phyloP scores from a whole-genome alignment of 2,888 invertebrate genomes.

The Cryptocephalus moraei region DNA sequence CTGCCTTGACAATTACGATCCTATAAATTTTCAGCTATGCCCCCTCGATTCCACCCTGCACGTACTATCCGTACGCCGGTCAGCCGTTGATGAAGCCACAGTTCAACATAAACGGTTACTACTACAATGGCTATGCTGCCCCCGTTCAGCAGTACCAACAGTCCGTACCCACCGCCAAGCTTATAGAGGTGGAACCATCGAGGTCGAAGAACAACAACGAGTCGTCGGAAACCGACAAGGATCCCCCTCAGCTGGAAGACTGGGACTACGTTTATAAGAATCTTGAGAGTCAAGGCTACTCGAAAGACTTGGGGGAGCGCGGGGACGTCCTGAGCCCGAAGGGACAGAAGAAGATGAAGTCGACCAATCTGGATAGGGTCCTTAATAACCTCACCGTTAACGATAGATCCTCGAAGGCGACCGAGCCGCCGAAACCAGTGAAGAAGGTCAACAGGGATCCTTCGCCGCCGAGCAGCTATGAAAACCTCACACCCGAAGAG shows the following conservation, averaged over 20 bases:
- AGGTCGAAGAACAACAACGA: constrained; percentile 8
- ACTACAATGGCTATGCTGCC: constrained; percentile 33
- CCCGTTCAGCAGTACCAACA: constrained; percentile 44
- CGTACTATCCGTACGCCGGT: constrained; percentile 16
- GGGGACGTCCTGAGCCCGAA: constrained; percentile 50
- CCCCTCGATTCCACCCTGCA: constrained; percentile 14
- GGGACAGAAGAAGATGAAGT: constrained; percentile 42
- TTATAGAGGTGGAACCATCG: constrained; percentile 53
- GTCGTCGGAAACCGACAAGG: constrained; percentile 9
- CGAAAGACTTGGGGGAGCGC: constrained; percentile 53
- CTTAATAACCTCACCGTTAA: constrained; percentile 45
- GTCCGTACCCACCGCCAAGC: constrained; percentile 53
- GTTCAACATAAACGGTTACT: constrained; percentile 21
- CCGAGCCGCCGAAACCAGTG: constrained; percentile 38
- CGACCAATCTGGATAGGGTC: constrained; percentile 47
- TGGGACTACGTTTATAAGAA: constrained; percentile 77
- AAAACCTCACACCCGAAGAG: constrained; percentile 28
- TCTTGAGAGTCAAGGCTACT: constrained; percentile 62
- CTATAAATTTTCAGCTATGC: constrained; percentile 9
- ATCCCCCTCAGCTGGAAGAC: constrained; percentile 44
- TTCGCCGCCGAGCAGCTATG: constrained; percentile 32
- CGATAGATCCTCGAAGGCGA: constrained; percentile 42
- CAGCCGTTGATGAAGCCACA: constrained; percentile 18
- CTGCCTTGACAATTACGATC: constrained; percentile 2
- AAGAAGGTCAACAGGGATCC: constrained; percentile 21